phyloP scores from a whole-genome alignment of 2,797 vertebrate genomes.

The Channa striata region DNA sequence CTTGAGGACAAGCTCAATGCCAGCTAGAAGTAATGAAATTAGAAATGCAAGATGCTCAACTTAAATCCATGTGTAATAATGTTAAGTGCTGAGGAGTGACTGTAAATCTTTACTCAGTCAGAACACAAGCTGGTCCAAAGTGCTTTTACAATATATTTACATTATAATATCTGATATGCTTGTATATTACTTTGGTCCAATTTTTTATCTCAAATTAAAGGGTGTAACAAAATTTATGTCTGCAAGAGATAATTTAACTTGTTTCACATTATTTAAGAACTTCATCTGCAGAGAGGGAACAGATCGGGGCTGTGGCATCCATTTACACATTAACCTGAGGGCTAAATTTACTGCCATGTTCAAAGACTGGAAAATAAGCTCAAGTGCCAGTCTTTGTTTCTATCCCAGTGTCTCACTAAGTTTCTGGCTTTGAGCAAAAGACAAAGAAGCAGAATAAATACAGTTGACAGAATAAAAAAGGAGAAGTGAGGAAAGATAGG shows the following conservation, averaged over 20 bases:
- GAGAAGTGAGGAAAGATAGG: neutral
- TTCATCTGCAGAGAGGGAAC: constrained; percentile 29
- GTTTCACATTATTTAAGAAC: constrained; percentile 19
- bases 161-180: constrained; percentile 3
- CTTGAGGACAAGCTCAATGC: constrained; percentile 37
- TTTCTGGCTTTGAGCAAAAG: constrained; percentile 27
- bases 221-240: neutral
- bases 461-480: neutral
- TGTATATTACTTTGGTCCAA: neutral
- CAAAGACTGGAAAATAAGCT: constrained; percentile 52
- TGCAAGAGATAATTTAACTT: constrained; percentile 10
- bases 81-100: constrained; percentile 57
- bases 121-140: constrained; percentile 19
- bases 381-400: constrained; percentile 29
- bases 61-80: constrained; percentile 58
- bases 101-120: constrained; percentile 36
- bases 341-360: constrained; percentile 47
- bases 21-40: constrained; percentile 58
- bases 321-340: constrained; percentile 52
- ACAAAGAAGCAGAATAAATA: constrained; percentile 14
- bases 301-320: constrained; percentile 6
- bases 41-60: constrained; percentile 46
- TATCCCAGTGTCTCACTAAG: constrained; percentile 1
- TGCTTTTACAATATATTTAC: constrained; percentile 18
- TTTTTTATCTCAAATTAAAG: neutral